phyloP scores from a whole-genome alignment of 2,888 invertebrate genomes.

The Dexiosoma caninum region DNA sequence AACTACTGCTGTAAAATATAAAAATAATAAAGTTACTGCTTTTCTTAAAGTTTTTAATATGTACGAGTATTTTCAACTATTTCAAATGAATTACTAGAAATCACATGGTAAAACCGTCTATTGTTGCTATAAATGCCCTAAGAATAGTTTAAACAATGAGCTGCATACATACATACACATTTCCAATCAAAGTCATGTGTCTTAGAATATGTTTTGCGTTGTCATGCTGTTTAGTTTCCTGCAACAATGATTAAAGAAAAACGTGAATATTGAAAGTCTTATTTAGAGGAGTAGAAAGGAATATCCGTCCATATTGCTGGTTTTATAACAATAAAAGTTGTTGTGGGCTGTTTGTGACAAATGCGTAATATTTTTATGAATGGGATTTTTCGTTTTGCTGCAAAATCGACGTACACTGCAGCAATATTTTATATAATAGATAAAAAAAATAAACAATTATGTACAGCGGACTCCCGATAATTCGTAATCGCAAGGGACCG shows the following conservation, averaged over 20 bases:
- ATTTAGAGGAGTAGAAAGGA: not conserved
- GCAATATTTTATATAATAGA: too few relatives aligned
- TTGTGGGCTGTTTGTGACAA: not conserved
- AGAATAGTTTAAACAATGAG: not conserved
- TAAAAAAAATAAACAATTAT: too few relatives aligned
- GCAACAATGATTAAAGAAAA: not conserved
- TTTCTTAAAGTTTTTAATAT: too few relatives aligned
- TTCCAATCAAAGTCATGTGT: slow-evolving; percentile 10
- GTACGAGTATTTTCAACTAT: too few relatives aligned
- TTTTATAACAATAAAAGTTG: not conserved
- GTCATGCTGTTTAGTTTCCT: not conserved
- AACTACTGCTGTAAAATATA: too few relatives aligned
- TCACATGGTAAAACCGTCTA: not conserved
- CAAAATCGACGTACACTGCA: too few relatives aligned
- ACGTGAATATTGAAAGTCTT: slow-evolving; percentile 19
- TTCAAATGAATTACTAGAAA: too few relatives aligned
- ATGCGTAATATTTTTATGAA: too few relatives aligned
- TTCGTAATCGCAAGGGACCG: slow-evolving; percentile 13
- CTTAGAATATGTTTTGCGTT: not conserved
- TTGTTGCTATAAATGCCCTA: not conserved
- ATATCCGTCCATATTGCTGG: not conserved
- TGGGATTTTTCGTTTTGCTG: too few relatives aligned
- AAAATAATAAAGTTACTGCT: too few relatives aligned
- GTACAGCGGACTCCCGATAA: not conserved
- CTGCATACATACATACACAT: not conserved